Conservation (phyloP, 2,113 vertebrate genomes). For the Phalacrocorax carbo region DNA sequence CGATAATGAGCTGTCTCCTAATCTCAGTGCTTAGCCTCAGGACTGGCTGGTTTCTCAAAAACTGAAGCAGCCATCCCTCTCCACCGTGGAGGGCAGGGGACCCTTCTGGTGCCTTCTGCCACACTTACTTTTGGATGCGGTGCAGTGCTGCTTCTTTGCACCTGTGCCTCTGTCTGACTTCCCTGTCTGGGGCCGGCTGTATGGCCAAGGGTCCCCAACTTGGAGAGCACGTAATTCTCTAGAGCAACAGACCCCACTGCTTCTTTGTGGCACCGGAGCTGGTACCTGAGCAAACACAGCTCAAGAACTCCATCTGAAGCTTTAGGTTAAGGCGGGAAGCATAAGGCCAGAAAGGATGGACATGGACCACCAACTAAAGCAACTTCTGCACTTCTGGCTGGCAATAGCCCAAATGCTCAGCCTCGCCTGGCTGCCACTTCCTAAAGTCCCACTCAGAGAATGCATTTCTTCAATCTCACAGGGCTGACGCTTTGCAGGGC, state of each 20-base stretch:
- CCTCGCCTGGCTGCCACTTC: background rate
- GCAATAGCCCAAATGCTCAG: background rate
- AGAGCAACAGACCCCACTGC: rapidly evolving
- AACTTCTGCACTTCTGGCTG: background rate
- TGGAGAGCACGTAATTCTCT: background rate
- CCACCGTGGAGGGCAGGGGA: rapidly evolving
- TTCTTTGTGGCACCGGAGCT: background rate
- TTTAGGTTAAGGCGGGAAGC: background rate
- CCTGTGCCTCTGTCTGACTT: background rate
- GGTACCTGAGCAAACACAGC: background rate
- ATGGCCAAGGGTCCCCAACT: rapidly evolving
- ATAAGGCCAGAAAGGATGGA: rapidly evolving
- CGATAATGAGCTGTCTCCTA: background rate
- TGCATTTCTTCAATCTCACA: rapidly evolving
- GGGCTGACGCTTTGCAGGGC: background rate
- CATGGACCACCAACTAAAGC: rapidly evolving
- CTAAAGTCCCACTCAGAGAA: rapidly evolving
- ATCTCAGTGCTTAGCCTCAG: background rate
- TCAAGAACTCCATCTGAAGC: background rate
- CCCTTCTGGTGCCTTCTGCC: background rate
- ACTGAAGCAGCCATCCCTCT: background rate
- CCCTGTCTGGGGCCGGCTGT: background rate
- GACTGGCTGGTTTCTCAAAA: background rate
- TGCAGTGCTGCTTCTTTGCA: background rate
- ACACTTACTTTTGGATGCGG: rapidly evolving